Evolutionary conservation across 1,140 invertebrate genomes (phyloP).

Genomic region (Neelides sp.): DNA sequence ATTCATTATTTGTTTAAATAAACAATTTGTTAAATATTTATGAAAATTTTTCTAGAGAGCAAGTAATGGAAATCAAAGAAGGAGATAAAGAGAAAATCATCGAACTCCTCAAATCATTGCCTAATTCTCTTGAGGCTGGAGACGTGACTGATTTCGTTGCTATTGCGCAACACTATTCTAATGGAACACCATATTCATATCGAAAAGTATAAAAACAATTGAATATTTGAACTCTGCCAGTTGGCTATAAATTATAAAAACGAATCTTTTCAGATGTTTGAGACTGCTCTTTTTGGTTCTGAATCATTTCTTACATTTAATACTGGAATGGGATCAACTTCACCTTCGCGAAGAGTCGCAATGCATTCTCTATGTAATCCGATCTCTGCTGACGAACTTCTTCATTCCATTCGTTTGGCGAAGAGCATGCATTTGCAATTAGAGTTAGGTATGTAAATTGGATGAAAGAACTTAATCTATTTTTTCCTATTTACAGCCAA

Average conservation of each 20-base stretch:
- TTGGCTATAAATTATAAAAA: conserved; percentile 6
- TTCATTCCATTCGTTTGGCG: conserved; percentile 35
- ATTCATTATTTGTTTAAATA: conserved; percentile 1
- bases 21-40: neutral
- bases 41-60: conserved; percentile 49
- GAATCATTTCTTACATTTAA: conserved; percentile 43
- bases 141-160: conserved; percentile 97
- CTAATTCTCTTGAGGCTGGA: conserved; percentile 70
- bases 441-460: conserved; percentile 19
- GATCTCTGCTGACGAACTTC: conserved; percentile 73
- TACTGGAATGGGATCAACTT: conserved; percentile 36
- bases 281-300: conserved; percentile 32
- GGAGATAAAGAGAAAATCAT: conserved; percentile 52
- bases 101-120: conserved; percentile 60
- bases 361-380: conserved; percentile 80
- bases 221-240: too few species aligned
- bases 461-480: conserved; percentile 2
- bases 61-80: conserved; percentile 65
- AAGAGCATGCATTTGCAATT: conserved; percentile 20
- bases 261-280: conserved; percentile 30
- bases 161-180: conserved; percentile 81
- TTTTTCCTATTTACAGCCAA: neutral
- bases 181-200: conserved; percentile 85
- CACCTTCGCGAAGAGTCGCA: conserved; percentile 33
- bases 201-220: conserved; percentile 45